Percentiles rank a stretch among this genome's conserved stretches.
phyloP scores from a whole-genome alignment of 1,140 invertebrate species.

The Leptinotarsa undecemlineata region DNA sequence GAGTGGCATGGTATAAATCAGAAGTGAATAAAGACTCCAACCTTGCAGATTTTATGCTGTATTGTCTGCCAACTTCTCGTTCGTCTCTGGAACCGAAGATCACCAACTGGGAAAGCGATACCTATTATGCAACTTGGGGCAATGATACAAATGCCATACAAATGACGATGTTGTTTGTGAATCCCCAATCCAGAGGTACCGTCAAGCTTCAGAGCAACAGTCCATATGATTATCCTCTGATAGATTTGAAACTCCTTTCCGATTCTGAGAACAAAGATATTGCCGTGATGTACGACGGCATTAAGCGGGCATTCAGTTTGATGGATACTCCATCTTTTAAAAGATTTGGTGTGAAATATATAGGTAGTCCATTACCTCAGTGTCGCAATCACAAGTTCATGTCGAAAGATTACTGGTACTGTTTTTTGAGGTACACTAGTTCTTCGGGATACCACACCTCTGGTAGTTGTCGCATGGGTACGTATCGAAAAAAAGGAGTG shows the following conservation, averaged over 20 bases:
- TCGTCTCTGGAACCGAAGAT: background rate
- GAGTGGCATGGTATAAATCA: background rate
- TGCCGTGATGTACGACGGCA: constrained; percentile 50
- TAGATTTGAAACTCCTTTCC: constrained; percentile 77
- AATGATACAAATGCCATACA: constrained; percentile 19
- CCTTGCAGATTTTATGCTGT: background rate
- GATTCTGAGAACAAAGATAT: constrained; percentile 68
- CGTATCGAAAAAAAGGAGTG: constrained; percentile 29
- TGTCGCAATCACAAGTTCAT: constrained; percentile 54
- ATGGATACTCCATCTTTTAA: constrained; percentile 63
- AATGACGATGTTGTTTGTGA: constrained; percentile 51
- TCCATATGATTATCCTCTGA: constrained; percentile 73
- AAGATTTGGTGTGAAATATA: constrained; percentile 63
- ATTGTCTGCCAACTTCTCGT: too few species aligned
- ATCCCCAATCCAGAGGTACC: constrained; percentile 74
- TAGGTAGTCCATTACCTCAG: constrained; percentile 62
- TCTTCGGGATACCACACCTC: constrained; percentile 47
- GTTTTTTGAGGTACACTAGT: constrained; percentile 43
- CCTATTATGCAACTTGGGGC: background rate
- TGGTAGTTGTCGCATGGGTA: constrained; percentile 51
- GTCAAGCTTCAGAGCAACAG: constrained; percentile 70
- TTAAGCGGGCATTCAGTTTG: constrained; percentile 60
- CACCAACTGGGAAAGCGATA: background rate
- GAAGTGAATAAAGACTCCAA: background rate
- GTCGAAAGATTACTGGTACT: constrained; percentile 46